Base-by-base conservation (phyloP, 1,140 invertebrate species). In the Aphelenchoides besseyi region DNA sequence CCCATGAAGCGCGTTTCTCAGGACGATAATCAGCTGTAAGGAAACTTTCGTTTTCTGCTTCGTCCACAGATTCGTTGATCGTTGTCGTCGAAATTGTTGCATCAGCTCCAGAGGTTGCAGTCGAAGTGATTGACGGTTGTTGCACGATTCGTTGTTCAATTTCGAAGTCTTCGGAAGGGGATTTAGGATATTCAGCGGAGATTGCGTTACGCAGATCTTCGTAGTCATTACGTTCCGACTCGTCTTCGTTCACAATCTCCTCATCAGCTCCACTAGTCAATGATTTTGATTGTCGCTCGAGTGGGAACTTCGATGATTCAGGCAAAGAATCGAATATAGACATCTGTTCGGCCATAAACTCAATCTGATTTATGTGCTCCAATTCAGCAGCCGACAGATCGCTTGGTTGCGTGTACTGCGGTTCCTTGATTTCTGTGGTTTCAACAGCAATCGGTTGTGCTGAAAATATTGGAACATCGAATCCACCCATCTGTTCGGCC, bases 61-160 rank as follows among this genome's bases (percentile, higher is more conserved):
- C 23, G 9, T 9, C 9, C 9, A 59, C 23, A 41, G 57, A 18
- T 18, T 23, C 9, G 9, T 8, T 8, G 9, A 8, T 8, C 57
- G 23, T 59, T 9, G 8, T 26, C 9, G 9, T 59, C 57, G 41
- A 48, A 8, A 9, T 59, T 8, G 8, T 59, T 9, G 8, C 57
- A 41, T 59, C 57, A 9, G 57, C 57, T 59, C 57, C 57, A 41
- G 57, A 59, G 57, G 57, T 59, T 41, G 57, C 57, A 18, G 57
- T 61, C 30, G 59, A 61, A 2, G 59, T 16, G n/a, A 29, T n/a
- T n/a, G 59, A 30, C 1, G 59, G 59, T 36, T 18, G n/a, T 18
- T n/a, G 59, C n/a, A 29, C n/a, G 28, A 30, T 18, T 36, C n/a
- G n/a, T 35, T 26, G 59, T 29, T 1, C 2, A 18, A 30, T 23